A percentile compares a stretch with the other conserved stretches of the same genome.
Conservation (phyloP, 2,797 vertebrate species). For the Macropus fuliginosus region DNA sequence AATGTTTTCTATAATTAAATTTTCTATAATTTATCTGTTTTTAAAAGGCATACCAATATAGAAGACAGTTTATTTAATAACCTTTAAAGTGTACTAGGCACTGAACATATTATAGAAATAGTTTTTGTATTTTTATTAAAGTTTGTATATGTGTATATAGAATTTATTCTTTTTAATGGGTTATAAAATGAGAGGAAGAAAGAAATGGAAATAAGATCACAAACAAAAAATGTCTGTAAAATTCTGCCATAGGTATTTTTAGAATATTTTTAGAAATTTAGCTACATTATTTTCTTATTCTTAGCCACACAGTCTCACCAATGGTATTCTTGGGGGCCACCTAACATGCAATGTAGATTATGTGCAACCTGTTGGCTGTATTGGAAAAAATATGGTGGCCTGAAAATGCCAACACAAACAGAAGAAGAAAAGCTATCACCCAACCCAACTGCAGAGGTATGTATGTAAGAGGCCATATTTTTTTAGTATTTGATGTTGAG, state of each 20-base stretch:
- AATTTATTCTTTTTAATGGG: neutral
- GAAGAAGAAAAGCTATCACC: conserved; percentile 95
- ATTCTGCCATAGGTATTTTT: conserved; percentile 10
- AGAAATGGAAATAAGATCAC: neutral
- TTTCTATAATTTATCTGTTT: neutral
- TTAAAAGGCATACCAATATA: neutral
- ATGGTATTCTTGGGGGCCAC: conserved; percentile 99
- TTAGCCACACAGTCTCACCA: conserved; percentile 96
- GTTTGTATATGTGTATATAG: neutral
- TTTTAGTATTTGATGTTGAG: neutral
- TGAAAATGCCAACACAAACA: conserved; percentile 98
- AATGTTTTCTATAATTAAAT: neutral
- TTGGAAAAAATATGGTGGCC: conserved; percentile 98
- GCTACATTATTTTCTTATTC: conserved; percentile 36
- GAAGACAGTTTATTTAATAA: neutral
- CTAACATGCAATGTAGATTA: conserved; percentile 97
- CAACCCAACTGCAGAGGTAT: conserved; percentile 88
- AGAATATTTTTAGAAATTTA: conserved; percentile 37
- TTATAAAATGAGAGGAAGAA: conserved; percentile 1
- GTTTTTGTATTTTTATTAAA: neutral
- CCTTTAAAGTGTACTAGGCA: neutral
- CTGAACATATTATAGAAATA: neutral
- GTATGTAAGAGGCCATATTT: neutral
- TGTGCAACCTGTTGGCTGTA: conserved; percentile 99
- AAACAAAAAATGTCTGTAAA: conserved; percentile 24